Conservation (phyloP, 2,113 vertebrate genomes). For the Zapornia atra region DNA sequence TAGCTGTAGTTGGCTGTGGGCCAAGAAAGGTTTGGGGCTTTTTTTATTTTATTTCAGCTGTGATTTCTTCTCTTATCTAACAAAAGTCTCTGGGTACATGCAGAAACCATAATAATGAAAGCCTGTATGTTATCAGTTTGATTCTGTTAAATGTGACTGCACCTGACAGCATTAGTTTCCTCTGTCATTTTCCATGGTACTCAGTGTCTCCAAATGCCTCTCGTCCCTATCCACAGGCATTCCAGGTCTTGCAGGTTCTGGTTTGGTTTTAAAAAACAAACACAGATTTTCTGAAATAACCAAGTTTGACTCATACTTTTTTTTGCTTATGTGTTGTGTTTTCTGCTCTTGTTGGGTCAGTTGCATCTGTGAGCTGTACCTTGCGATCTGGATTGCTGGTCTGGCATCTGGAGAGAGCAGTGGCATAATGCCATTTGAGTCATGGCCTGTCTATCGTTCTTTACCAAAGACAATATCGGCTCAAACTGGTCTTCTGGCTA, state of each 20-base stretch:
- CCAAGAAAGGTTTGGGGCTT: not conserved
- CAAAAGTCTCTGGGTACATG: not conserved
- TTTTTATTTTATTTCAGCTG: not conserved
- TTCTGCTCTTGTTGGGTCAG: not conserved
- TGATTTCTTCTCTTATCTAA: not conserved
- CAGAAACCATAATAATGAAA: not conserved
- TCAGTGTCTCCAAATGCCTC: not conserved
- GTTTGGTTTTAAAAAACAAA: not conserved
- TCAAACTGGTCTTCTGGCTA: not conserved
- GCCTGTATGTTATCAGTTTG: not conserved
- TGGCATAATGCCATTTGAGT: not conserved
- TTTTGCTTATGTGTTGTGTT: not conserved
- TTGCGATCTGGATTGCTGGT: not conserved
- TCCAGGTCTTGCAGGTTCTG: not conserved
- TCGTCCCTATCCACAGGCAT: not conserved
- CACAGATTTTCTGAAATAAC: not conserved
- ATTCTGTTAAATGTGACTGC: not conserved
- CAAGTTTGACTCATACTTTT: not conserved
- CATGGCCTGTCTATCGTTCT: not conserved
- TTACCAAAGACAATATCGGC: not conserved
- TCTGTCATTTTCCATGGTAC: not conserved
- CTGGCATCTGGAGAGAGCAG: not conserved
- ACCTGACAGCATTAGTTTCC: not conserved
- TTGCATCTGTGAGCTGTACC: not conserved
- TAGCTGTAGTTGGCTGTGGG: not conserved